Evolutionary conservation across 2,113 vertebrate genomes (phyloP).

Genomic region (Tautogolabrus adspersus): DNA sequence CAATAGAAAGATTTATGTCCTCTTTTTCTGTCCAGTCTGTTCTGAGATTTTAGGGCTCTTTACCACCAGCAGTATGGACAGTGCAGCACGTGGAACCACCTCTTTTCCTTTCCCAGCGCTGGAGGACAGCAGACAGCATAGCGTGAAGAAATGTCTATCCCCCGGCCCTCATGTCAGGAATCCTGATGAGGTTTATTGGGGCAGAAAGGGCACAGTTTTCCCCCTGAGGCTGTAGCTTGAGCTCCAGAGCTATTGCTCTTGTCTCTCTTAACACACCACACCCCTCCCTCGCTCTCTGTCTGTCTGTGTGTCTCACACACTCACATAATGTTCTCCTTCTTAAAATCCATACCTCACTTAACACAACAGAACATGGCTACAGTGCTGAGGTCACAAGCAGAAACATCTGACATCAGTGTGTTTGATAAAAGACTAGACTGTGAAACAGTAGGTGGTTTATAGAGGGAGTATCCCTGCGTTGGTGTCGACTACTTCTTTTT

Average conservation of each 20-base stretch:
- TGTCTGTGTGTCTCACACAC: conserved; percentile 1
- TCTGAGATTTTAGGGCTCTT: conserved; percentile 9
- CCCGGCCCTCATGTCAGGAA: conserved; percentile 76
- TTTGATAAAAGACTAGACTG: conserved; percentile 26
- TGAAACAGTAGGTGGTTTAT: conserved; percentile 12
- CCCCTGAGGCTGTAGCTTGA: conserved; percentile 77
- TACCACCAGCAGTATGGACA: conserved; percentile 22
- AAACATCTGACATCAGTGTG: conserved; percentile 26
- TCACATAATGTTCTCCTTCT: conserved; percentile 22
- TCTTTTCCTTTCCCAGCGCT: conserved; percentile 50
- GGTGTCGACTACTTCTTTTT: conserved; percentile 36
- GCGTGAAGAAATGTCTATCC: conserved; percentile 82
- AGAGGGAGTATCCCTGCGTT: conserved; percentile 16
- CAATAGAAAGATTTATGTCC: background rate
- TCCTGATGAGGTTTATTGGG: conserved; percentile 84
- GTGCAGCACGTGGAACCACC: conserved; percentile 47
- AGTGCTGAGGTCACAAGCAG: conserved; percentile 1
- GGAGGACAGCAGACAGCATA: conserved; percentile 75
- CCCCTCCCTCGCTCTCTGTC: conserved; percentile 15
- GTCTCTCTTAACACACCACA: conserved; percentile 51
- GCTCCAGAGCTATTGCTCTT: conserved; percentile 70
- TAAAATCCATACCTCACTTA: conserved; percentile 18
- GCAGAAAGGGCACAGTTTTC: conserved; percentile 83
- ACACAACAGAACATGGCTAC: conserved; percentile 14
- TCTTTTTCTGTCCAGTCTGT: conserved; percentile 1